Conservation (phyloP, 2,113 vertebrate genomes). For the Zosterops borbonicus region DNA sequence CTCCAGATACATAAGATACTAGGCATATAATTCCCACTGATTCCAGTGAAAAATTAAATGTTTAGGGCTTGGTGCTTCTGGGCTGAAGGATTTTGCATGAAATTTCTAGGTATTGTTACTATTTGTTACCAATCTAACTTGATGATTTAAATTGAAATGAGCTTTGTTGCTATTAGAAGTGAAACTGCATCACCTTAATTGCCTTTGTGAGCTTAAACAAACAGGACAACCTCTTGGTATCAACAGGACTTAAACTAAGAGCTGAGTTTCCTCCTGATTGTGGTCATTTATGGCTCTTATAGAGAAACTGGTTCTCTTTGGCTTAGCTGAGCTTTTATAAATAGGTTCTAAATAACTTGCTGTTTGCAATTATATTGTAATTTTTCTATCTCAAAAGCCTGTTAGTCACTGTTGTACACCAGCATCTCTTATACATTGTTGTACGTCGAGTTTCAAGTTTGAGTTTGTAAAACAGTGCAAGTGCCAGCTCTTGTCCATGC, state of each 20-base stretch:
- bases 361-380: background rate
- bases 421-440: background rate
- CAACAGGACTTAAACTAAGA: background rate
- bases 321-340: background rate
- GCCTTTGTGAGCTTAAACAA: background rate
- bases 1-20: background rate
- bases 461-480: background rate
- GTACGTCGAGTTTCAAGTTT: background rate
- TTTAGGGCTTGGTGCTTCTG: background rate
- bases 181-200: background rate
- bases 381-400: background rate
- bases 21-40: background rate
- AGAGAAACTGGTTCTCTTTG: background rate
- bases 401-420: background rate
- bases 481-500: fast-evolving
- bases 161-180: background rate
- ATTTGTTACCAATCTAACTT: background rate
- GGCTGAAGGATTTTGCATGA: background rate
- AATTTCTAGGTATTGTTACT: background rate
- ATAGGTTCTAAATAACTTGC: background rate
- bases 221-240: background rate
- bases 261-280: background rate
- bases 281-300: background rate
- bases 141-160: background rate
- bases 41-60: background rate